phyloP scores from a whole-genome alignment of 2,113 vertebrate genomes.

The Glaucidium brasilianum region DNA sequence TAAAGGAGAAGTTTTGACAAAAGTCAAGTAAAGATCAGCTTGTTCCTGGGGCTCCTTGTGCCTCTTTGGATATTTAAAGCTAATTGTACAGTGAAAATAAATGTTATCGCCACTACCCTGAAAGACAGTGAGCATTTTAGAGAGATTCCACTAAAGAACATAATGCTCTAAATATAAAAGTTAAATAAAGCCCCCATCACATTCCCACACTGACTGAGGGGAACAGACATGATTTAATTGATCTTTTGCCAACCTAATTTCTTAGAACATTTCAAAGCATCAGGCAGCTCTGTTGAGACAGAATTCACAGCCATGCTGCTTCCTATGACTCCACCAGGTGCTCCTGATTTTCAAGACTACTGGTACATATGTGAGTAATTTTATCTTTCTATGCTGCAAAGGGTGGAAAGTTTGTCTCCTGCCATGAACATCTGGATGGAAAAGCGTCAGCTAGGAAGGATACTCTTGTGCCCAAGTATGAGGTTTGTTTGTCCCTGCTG shows the following conservation, averaged over 20 bases:
- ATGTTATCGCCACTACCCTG: neutral
- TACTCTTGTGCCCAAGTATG: constrained; percentile 76
- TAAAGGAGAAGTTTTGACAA: constrained; percentile 64
- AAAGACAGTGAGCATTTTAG: neutral
- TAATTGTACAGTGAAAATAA: neutral
- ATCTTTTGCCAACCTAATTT: neutral
- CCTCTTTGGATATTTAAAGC: neutral
- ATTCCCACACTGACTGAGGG: neutral
- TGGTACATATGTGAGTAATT: neutral
- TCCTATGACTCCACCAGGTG: neutral
- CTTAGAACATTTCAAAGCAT: neutral
- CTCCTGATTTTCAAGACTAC: neutral
- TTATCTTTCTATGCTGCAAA: neutral
- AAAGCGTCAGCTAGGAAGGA: constrained; percentile 47
- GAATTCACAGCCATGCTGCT: neutral
- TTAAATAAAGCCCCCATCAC: neutral
- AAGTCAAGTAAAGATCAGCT: neutral
- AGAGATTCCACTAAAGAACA: neutral
- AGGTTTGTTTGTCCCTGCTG: constrained; percentile 76
- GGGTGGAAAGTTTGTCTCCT: neutral
- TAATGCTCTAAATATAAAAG: neutral
- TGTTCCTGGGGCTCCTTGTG: neutral
- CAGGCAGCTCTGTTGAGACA: neutral
- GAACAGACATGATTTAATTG: neutral
- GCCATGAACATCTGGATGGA: neutral